Evolutionary conservation across 2,113 vertebrate species (phyloP).

Genomic region (Periophthalmus modestus): DNA sequence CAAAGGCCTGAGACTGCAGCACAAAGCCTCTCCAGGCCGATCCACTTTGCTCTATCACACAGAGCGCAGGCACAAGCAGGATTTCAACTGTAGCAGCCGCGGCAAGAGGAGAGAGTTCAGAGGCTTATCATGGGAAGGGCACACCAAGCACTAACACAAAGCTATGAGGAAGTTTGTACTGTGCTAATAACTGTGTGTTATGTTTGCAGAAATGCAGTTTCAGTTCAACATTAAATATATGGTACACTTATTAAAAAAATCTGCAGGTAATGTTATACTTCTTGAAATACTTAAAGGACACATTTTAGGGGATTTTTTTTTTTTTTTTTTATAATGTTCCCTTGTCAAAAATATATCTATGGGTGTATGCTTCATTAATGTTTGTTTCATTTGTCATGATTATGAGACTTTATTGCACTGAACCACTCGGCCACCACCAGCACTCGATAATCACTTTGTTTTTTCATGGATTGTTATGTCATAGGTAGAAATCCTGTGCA

Average conservation of each 20-base stretch:
- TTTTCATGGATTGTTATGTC: too few species aligned
- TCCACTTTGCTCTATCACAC: slow-evolving; percentile 67
- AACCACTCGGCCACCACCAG: too few species aligned
- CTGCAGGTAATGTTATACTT: not conserved
- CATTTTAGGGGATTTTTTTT: too few species aligned
- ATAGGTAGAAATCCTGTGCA: too few species aligned
- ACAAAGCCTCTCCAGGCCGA: slow-evolving; percentile 67
- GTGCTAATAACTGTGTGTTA: not conserved
- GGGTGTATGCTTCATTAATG: too few species aligned
- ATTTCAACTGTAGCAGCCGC: slow-evolving; percentile 56
- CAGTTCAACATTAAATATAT: not conserved
- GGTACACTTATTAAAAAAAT: not conserved
- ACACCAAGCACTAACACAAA: slow-evolving; percentile 49
- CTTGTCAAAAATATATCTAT: too few species aligned
- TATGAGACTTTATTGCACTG: too few species aligned
- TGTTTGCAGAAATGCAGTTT: not conserved
- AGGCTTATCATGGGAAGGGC: slow-evolving; percentile 59
- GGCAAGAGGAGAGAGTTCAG: slow-evolving; percentile 39
- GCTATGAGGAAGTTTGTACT: not conserved
- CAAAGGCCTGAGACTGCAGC: slow-evolving; percentile 73
- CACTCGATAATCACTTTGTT: too few species aligned
- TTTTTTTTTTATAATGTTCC: too few species aligned
- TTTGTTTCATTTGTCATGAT: too few species aligned
- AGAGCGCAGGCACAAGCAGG: slow-evolving; percentile 60
- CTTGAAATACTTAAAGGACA: too few species aligned